phyloP scores from a whole-genome alignment of 2,888 invertebrate genomes.

The Euphydryas editha region DNA sequence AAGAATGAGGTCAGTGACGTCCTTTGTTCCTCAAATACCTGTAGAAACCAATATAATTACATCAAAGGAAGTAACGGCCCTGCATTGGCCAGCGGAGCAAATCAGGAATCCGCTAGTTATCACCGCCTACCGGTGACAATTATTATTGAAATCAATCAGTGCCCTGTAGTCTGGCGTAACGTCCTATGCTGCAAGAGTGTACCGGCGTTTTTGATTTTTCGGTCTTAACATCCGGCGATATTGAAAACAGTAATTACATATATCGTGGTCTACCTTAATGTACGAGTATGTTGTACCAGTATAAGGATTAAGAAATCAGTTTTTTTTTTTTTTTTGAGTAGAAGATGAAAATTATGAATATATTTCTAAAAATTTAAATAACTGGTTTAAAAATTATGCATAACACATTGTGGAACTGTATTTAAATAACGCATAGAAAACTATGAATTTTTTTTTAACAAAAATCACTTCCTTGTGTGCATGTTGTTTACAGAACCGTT shows the following conservation, averaged over 20 bases:
- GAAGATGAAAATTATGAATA: neutral
- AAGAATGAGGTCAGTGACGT: neutral
- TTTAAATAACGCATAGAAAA: neutral
- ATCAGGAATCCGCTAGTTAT: conserved; percentile 17
- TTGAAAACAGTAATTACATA: neutral
- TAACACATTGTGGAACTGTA: too few relatives aligned
- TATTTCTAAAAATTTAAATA: too few relatives aligned
- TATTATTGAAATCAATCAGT: conserved; percentile 11
- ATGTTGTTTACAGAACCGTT: neutral
- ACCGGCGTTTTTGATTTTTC: neutral
- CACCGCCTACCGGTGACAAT: conserved; percentile 11
- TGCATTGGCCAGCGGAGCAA: conserved; percentile 26
- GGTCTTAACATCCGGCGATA: neutral
- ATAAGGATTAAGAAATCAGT: too few relatives aligned
- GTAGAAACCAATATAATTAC: conserved; percentile 15
- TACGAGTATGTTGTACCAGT: too few relatives aligned
- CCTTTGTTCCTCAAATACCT: too few relatives aligned
- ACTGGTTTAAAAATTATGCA: too few relatives aligned
- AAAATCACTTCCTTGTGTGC: neutral
- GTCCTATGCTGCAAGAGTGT: conserved; percentile 8
- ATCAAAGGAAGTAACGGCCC: conserved; percentile 21
- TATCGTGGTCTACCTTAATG: neutral
- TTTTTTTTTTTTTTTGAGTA: neutral
- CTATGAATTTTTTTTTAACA: neutral
- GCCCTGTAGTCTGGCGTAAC: neutral